These are phyloP conservation scores for Myodes glareolus DNA, from an alignment of 2,113 vertebrate genomes.

Conservation along the genomic window DNA sequence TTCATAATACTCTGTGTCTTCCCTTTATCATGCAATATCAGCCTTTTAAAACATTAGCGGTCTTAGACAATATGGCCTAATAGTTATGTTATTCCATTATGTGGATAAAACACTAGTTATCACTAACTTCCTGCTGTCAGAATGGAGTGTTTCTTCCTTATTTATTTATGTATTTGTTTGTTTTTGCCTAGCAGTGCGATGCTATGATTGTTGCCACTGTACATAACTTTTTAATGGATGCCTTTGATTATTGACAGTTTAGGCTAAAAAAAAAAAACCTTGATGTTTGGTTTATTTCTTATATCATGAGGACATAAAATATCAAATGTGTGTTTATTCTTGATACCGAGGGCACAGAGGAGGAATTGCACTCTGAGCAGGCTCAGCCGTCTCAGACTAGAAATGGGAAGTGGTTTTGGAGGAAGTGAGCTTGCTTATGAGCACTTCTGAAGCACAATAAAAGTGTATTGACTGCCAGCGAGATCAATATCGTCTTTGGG, in stretches of 20 bases:
- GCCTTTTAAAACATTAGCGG: constrained; percentile 1
- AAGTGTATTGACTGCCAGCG: constrained; percentile 59
- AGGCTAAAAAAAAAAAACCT: neutral
- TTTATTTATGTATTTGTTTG: neutral
- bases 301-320: neutral
- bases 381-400: neutral
- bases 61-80: constrained; percentile 17
- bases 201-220: neutral
- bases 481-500: constrained; percentile 55
- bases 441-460: constrained; percentile 11
- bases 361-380: neutral
- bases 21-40: neutral
- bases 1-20: constrained; percentile 6
- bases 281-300: constrained; percentile 13
- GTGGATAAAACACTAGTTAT: neutral
- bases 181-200: neutral
- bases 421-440: neutral
- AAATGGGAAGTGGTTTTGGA: constrained; percentile 41
- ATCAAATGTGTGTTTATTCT: constrained; percentile 1
- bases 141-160: neutral
- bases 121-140: neutral
- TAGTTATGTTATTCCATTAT: neutral
- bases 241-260: constrained; percentile 55
- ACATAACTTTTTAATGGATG: neutral
- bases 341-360: neutral